Evolutionary conservation across 2,888 invertebrate genomes (phyloP).

Genomic region (Kryphioiulus occultus): DNA sequence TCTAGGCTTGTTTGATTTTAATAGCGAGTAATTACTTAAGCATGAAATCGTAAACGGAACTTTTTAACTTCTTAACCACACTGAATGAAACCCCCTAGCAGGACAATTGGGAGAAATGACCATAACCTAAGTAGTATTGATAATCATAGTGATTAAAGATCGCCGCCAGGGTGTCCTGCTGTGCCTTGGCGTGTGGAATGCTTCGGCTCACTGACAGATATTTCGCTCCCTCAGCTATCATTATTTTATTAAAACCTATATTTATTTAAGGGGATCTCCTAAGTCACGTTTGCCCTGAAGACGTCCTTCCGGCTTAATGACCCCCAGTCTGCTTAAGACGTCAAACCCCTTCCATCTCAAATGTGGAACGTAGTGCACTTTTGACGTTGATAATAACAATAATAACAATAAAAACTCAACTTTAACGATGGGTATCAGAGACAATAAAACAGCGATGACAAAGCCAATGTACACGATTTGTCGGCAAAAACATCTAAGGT

Average conservation of each 20-base stretch:
- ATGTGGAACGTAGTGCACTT: not conserved
- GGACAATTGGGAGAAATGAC: not conserved
- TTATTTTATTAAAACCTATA: not conserved
- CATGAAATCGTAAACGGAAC: no score
- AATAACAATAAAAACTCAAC: not conserved
- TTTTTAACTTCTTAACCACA: not conserved
- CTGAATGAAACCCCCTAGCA: not conserved
- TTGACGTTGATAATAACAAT: not conserved
- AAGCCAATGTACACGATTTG: not conserved
- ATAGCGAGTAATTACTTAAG: no score
- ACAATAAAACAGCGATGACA: not conserved
- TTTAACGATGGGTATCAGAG: not conserved
- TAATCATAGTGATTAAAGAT: not conserved
- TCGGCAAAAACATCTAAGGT: not conserved
- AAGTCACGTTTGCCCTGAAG: not conserved
- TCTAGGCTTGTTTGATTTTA: no score
- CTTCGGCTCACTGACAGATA: not conserved
- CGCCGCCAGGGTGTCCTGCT: not conserved
- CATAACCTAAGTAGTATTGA: not conserved
- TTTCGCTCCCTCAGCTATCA: not conserved
- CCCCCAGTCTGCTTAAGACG: not conserved
- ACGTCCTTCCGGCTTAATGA: not conserved
- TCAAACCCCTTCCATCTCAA: not conserved
- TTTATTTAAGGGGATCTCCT: not conserved
- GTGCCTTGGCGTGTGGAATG: not conserved